phyloP scores from a whole-genome alignment of 2,888 invertebrate species.

The Cheilosia vernalis region DNA sequence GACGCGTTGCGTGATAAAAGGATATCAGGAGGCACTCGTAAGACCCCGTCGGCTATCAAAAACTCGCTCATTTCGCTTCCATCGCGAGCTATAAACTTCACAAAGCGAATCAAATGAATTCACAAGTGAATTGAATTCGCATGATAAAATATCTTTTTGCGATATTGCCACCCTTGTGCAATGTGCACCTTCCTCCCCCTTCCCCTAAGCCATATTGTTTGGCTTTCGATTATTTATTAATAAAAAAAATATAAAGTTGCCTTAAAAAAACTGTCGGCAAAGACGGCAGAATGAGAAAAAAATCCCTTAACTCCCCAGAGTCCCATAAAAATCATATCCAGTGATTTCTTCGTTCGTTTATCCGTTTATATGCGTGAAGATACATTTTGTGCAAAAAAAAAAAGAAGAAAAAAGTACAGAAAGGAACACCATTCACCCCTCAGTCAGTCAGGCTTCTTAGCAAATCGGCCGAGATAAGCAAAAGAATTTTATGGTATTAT shows the following conservation, averaged over 20 bases:
- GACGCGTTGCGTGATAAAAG: conserved; percentile 56
- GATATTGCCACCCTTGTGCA: conserved; percentile 34
- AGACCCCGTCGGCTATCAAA: conserved; percentile 51
- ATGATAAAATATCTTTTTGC: conserved; percentile 66
- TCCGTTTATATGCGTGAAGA: conserved; percentile 74
- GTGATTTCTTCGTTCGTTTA: conserved; percentile 74
- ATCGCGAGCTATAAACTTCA: conserved; percentile 57
- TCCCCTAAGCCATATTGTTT: conserved; percentile 53
- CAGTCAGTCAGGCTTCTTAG: conserved; percentile 43
- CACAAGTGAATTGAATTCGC: conserved; percentile 74
- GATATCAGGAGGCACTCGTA: conserved; percentile 47
- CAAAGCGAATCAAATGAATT: conserved; percentile 71
- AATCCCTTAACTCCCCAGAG: conserved; percentile 67
- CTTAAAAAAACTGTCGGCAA: conserved; percentile 30
- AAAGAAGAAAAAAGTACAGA: background rate
- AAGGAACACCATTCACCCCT: conserved; percentile 44
- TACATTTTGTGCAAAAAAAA: conserved; percentile 40
- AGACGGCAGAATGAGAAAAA: conserved; percentile 21
- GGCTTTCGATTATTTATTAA: conserved; percentile 74
- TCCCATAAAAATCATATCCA: conserved; percentile 75
- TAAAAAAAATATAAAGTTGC: conserved; percentile 53
- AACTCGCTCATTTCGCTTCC: conserved; percentile 17
- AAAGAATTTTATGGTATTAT: conserved; percentile 78
- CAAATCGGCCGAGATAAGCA: conserved; percentile 77
- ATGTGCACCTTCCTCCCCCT: background rate